phyloP scores from a whole-genome alignment of 1,140 invertebrate genomes.

The Bombus superbus region DNA sequence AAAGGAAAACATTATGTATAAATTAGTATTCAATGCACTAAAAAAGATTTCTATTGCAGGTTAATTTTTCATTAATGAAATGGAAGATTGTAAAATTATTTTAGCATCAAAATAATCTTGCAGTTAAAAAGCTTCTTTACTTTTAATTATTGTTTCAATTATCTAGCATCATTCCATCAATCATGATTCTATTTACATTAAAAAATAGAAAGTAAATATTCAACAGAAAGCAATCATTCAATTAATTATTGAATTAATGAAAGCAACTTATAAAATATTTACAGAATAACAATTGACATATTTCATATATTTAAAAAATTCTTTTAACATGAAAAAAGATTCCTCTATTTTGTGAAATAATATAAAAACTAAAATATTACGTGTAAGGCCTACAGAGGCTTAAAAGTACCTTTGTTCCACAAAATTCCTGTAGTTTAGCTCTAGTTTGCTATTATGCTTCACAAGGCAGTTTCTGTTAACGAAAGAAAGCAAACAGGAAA shows the following conservation, averaged over 20 bases:
- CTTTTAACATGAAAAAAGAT: not conserved
- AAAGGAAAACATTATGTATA: too few relatives aligned
- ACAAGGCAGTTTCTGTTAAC: slow-evolving; percentile 17
- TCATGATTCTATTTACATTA: too few relatives aligned
- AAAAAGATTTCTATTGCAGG: too few relatives aligned
- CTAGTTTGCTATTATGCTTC: slow-evolving; percentile 19
- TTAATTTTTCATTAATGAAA: too few relatives aligned
- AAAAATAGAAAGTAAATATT: too few relatives aligned
- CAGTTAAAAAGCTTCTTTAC: too few relatives aligned
- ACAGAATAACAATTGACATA: not conserved
- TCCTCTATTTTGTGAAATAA: not conserved
- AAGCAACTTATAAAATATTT: not conserved
- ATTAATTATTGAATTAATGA: not conserved
- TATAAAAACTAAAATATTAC: not conserved
- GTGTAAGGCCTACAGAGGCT: not conserved
- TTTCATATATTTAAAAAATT: not conserved
- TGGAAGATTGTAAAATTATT: too few relatives aligned
- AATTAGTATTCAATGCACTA: too few relatives aligned
- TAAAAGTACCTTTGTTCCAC: slow-evolving; percentile 15
- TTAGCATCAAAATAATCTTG: too few relatives aligned
- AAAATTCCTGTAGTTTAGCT: not conserved
- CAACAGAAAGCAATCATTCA: not conserved
- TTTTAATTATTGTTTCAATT: too few relatives aligned
- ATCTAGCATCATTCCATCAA: too few relatives aligned
- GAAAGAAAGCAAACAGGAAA: slow-evolving; percentile 21